Evolutionary conservation across 2,888 invertebrate genomes (phyloP), one percentile per base, ranked within the genome.

Genomic region (Beris morrisii): DNA sequence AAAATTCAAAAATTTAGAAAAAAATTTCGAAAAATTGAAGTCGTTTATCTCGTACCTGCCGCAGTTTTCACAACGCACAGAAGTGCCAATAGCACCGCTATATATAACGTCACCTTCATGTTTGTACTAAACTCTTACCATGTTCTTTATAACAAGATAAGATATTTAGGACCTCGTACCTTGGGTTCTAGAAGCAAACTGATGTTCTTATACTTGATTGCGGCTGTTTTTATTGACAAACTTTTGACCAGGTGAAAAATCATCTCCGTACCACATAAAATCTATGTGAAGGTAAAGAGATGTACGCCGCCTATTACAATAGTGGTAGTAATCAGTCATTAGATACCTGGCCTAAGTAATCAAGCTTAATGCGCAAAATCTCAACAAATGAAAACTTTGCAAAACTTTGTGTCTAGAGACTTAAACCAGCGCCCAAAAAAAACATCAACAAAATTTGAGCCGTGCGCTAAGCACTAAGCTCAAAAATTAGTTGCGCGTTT

Each of bases 201-300:
- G 58, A 59, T 59, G 58, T 48, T 59, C 58, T 59, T 45, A 31
- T 31, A 59, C 30, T 45, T 59, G 30, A 28, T 59, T 46, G 30
- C 30, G 58, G 31, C 31, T 30, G 58, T 59, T 59, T 59, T 59
- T 59, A 59, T 59, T 48, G n/a, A 46, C 48, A 59, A 59, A 61
- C 52, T 38, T 46, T 30, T n/a, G 32, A 30, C 30, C 58, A 59
- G 58, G 28, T 59, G 58, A 48, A 59, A 22, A 59, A 59, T 45
- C 32, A 57, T 59, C 31, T 2, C 31, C 13, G 58, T 59, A 59
- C 22, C 22, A 22, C 58, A 28, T 22, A 28, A 28, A 57, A 57
- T n/a, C 44, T 57, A 15, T 52, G 4, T 22, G 2, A 22, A 9
- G 38, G 38, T 38, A 38, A 38, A 22, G 22, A 1, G 38, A 38